A percentile compares a stretch with the other conserved stretches of the same genome.
phyloP scores from a whole-genome alignment of 2,113 vertebrate genomes.

The Melanerpes aurifrons region DNA sequence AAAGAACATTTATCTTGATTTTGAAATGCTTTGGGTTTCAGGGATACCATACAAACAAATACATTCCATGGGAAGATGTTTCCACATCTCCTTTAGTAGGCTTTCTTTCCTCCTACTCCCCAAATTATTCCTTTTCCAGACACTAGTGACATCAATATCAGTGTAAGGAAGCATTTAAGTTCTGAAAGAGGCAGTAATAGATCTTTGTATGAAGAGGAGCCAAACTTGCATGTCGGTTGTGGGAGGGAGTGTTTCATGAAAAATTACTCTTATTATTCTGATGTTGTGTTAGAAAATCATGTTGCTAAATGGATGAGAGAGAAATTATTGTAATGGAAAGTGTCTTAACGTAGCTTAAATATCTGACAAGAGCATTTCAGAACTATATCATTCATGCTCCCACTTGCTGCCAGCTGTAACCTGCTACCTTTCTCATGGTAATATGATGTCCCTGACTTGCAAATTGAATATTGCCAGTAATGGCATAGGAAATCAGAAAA shows the following conservation, averaged over 20 bases:
- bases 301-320: conserved; percentile 36
- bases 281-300: conserved; percentile 35
- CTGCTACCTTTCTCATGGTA: conserved; percentile 67
- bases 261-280: conserved; percentile 23
- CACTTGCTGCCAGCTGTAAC: conserved; percentile 68
- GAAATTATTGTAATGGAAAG: conserved; percentile 44
- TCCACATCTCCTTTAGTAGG: neutral
- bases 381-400: conserved; percentile 55
- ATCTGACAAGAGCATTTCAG: conserved; percentile 56
- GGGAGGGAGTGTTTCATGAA: conserved; percentile 26
- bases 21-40: neutral
- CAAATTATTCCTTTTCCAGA: neutral
- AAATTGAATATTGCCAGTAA: conserved; percentile 25
- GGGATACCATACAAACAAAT: neutral
- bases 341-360: conserved; percentile 56
- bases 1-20: neutral
- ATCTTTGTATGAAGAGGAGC: neutral
- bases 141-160: neutral
- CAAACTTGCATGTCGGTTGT: neutral
- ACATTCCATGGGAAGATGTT: neutral
- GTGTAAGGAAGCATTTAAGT: neutral
- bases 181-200: neutral
- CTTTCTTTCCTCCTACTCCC: neutral
- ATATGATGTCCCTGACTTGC: conserved; percentile 46
- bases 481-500: conserved; percentile 4